These are phyloP conservation scores for Drosophila fungiperda DNA, from an alignment of 2,888 invertebrate genomes.

Conservation along the genomic window DNA sequence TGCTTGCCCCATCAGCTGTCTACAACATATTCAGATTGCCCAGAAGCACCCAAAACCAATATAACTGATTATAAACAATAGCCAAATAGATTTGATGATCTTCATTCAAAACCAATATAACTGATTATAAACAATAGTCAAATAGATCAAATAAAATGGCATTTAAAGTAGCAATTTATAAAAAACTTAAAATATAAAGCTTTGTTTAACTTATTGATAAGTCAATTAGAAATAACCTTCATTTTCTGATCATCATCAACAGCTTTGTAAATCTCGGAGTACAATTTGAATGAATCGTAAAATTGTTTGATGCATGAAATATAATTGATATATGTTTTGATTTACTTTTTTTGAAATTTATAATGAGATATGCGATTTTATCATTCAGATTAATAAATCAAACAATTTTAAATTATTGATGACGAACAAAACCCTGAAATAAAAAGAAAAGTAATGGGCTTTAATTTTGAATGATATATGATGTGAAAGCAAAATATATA, in stretches of 20 bases:
- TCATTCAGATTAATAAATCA: no score
- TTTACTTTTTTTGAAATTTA: background rate
- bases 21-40: conserved; percentile 19
- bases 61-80: conserved; percentile 28
- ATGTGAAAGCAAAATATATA: background rate
- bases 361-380: background rate
- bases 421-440: background rate
- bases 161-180: background rate
- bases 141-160: conserved; percentile 23
- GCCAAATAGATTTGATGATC: conserved; percentile 13
- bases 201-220: background rate
- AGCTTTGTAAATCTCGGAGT: background rate
- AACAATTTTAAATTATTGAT: no score
- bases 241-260: background rate
- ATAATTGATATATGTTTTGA: background rate
- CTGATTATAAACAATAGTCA: conserved; percentile 22
- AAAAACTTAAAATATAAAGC: background rate
- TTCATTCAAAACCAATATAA: background rate
- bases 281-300: background rate
- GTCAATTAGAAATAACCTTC: background rate
- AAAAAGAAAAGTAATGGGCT: no score
- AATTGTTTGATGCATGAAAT: background rate
- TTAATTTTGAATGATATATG: background rate
- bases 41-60: conserved; percentile 17
- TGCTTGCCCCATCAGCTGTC: background rate